A percentile compares a stretch with the other conserved stretches of the same genome.
Conservation (phyloP, 53 echinoderm and acorn worm species). For the Crossaster papposus region DNA sequence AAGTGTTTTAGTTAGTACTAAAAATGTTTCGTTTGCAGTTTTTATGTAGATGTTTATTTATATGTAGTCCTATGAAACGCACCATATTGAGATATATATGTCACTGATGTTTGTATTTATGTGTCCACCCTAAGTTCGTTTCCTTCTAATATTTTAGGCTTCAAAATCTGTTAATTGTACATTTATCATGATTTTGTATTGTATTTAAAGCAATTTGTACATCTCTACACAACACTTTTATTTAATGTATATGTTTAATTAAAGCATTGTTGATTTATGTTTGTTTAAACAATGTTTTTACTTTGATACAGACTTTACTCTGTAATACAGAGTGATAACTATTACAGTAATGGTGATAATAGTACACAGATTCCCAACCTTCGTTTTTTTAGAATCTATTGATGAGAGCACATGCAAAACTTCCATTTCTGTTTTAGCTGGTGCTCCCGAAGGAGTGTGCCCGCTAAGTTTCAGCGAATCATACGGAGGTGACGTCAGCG, state of each 20-base stretch:
- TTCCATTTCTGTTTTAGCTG: slow-evolving; percentile 27
- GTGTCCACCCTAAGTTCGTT: too few relatives aligned
- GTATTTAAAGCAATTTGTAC: background rate
- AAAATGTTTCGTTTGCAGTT: background rate
- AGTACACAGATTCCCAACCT: background rate
- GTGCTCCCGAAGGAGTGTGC: slow-evolving; percentile 63
- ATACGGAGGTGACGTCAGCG: slow-evolving; percentile 98
- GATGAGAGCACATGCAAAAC: background rate
- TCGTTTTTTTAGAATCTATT: background rate
- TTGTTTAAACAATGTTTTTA: too few relatives aligned
- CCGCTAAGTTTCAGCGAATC: slow-evolving; percentile 96
- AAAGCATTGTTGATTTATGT: too few relatives aligned
- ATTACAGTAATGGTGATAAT: too few relatives aligned
- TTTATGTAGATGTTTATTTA: background rate
- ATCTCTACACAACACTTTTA: background rate
- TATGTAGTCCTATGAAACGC: background rate
- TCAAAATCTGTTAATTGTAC: too few relatives aligned
- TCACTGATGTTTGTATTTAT: too few relatives aligned
- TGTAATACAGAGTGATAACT: too few relatives aligned
- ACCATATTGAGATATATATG: too few relatives aligned
- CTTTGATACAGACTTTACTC: too few relatives aligned
- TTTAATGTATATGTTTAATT: background rate
- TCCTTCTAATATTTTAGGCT: too few relatives aligned
- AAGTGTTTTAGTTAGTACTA: slow-evolving; percentile 19
- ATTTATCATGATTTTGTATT: background rate